These are phyloP conservation scores for Chlorops oryzae DNA, from an alignment of 1,140 invertebrate genomes.

Conservation along the genomic window DNA sequence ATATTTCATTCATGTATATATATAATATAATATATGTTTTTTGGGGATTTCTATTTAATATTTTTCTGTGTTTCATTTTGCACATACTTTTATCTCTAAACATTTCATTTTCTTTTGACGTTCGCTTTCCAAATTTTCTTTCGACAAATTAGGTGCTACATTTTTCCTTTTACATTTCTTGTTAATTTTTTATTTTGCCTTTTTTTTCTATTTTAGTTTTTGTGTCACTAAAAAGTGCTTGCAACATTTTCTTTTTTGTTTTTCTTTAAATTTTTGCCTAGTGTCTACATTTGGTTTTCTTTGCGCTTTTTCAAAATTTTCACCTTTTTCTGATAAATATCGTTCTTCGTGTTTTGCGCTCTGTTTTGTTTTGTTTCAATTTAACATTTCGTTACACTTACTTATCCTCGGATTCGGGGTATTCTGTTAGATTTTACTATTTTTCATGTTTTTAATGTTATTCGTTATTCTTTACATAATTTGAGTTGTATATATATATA, in stretches of 20 bases:
- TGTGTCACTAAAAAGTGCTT: conserved; percentile 24
- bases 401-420: background rate
- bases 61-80: conserved; percentile 28
- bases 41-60: too few species aligned
- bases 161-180: conserved; percentile 10
- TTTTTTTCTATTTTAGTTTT: conserved; percentile 26
- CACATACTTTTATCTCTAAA: too few species aligned
- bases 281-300: too few species aligned
- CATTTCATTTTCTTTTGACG: conserved; percentile 24
- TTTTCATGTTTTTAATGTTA: background rate
- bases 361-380: background rate
- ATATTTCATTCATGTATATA: conserved; percentile 43
- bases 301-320: too few species aligned
- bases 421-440: background rate
- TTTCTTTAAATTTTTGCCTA: too few species aligned
- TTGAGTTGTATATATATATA: conserved; percentile 1
- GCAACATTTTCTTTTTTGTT: conserved; percentile 14
- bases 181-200: conserved; percentile 8
- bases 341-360: background rate
- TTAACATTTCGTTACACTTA: background rate
- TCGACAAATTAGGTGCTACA: conserved; percentile 22
- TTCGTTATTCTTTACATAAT: background rate
- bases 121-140: conserved; percentile 24
- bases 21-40: conserved; percentile 44
- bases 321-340: too few species aligned